Base-by-base conservation (phyloP, 2,888 invertebrate genomes). In the Drosophila nr. medialis region DNA sequence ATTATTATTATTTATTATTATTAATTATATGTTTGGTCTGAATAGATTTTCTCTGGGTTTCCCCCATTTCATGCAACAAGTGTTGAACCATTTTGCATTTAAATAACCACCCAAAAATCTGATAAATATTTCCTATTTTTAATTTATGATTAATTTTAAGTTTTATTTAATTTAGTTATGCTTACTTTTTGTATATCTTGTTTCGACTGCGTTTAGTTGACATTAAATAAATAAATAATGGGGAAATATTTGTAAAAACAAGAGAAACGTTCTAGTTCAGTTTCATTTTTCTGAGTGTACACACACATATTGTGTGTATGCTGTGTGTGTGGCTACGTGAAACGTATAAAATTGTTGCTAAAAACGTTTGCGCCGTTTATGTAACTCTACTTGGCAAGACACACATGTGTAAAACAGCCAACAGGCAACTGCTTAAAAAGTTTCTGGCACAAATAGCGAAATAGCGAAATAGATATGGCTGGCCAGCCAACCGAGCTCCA, bases 341-440 rank as follows among this genome's bases (percentile, higher is more conserved):
- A 55, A 42, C 65, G 62, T 72, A 80, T 65, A 15, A 80, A 75
- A 59, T 68, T 67, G 59, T 63, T 56, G 58, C 60, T 42, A 38
- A 74, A 60, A 66, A 21, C 42, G 42, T 51, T 56, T 63, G 49
- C 59, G 51, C 58, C 62, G 61, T 63, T 71, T 86, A 77, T 71
- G 77, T 80, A 80, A 80, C 62, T 71, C 60, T 61, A 62, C 64
- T 62, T 64, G 64, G 49, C 29, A 54, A 21, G 49, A 60, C 36
- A 27, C 21, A 34, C 27, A 59, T n/a, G 45, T 64, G 65, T 36
- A 30, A 53, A 34, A 36, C 45, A 51, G 54, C 62, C 68, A 65
- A 61, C 66, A 61, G 70, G 62, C 76, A 84, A 71, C 70, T 88
- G 90, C 83, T 85, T 88, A 75, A 86, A 82, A 88, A 83, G 83